Conservation (phyloP, 2,888 invertebrate genomes). For the Syritta pipiens region DNA sequence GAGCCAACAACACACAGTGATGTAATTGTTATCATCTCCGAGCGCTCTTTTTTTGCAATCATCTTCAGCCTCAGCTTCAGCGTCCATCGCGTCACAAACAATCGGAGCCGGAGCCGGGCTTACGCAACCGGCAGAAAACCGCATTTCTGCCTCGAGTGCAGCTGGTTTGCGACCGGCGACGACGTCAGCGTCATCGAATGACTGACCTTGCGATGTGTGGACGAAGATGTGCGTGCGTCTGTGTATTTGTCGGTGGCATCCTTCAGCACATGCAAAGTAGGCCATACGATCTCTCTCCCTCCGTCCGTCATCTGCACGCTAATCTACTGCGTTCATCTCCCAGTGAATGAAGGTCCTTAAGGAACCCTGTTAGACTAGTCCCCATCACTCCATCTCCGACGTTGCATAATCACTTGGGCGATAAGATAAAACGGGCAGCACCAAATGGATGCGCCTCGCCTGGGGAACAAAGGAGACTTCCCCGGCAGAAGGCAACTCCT, state of each 20-base stretch:
- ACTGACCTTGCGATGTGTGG: neutral
- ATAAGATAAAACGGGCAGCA: conserved; percentile 37
- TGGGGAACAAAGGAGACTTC: conserved; percentile 35
- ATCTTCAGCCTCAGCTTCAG: neutral
- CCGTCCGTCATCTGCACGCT: conserved; percentile 43
- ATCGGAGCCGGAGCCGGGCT: neutral
- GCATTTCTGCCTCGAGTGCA: conserved; percentile 17
- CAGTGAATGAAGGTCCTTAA: conserved; percentile 17
- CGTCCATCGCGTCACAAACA: conserved; percentile 1
- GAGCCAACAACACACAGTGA: conserved; percentile 37
- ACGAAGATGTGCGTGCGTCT: too few species aligned
- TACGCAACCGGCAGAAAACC: conserved; percentile 30
- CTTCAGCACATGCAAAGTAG: conserved; percentile 27
- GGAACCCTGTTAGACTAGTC: conserved; percentile 29
- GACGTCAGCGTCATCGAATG: neutral
- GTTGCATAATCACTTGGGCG: conserved; percentile 62
- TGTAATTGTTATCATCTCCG: conserved; percentile 35
- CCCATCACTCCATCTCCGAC: conserved; percentile 40
- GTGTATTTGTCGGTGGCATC: conserved; percentile 26
- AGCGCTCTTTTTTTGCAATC: conserved; percentile 2
- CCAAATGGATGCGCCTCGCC: conserved; percentile 32
- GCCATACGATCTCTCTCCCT: too few species aligned
- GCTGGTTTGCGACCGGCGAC: neutral
- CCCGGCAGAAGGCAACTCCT: conserved; percentile 38
- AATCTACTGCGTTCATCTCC: conserved; percentile 28